Percentiles rank a stretch among this genome's conserved stretches.
These are phyloP conservation scores for Burhinus bistriatus DNA, from an alignment of 2,113 vertebrate species.

Conservation along the genomic window DNA sequence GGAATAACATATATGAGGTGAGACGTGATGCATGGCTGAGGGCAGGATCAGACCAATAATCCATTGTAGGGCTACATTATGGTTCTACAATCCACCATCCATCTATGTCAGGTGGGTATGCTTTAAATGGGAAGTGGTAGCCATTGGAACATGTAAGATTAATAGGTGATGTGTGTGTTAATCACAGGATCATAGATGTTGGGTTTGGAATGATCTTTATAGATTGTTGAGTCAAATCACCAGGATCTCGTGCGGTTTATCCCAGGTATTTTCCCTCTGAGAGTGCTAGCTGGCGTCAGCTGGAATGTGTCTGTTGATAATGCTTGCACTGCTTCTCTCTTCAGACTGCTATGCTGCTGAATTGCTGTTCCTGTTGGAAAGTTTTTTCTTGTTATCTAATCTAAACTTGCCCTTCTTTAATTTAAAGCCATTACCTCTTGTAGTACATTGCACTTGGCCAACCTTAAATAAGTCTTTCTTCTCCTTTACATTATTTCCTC, in stretches of 20 bases:
- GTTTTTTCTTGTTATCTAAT: slow-evolving; percentile 47
- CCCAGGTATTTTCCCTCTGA: slow-evolving; percentile 26
- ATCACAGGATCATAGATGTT: slow-evolving; percentile 33
- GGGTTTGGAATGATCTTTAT: slow-evolving; percentile 12
- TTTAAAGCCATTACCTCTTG: slow-evolving; percentile 51
- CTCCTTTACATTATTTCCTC: slow-evolving; percentile 40
- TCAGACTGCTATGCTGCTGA: background rate
- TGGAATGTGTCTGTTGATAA: slow-evolving; percentile 18
- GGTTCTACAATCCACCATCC: slow-evolving; percentile 6
- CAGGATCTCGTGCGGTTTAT: background rate
- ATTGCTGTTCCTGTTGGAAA: slow-evolving; percentile 26
- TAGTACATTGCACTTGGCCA: slow-evolving; percentile 32
- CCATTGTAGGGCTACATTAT: slow-evolving; percentile 5
- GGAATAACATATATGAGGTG: slow-evolving; percentile 30
- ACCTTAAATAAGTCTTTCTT: slow-evolving; percentile 34
- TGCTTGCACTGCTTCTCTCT: background rate
- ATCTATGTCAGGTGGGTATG: slow-evolving; percentile 6
- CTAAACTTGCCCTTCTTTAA: slow-evolving; percentile 50
- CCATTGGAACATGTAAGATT: slow-evolving; percentile 40
- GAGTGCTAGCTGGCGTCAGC: background rate
- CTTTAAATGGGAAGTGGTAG: slow-evolving; percentile 23
- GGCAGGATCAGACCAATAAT: slow-evolving; percentile 40
- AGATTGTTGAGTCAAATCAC: background rate
- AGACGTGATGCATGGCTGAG: slow-evolving; percentile 47
- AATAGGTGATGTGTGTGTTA: slow-evolving; percentile 51